Conservation (phyloP, 2,797 vertebrate species). For the Melanotaenia pygmaea region DNA sequence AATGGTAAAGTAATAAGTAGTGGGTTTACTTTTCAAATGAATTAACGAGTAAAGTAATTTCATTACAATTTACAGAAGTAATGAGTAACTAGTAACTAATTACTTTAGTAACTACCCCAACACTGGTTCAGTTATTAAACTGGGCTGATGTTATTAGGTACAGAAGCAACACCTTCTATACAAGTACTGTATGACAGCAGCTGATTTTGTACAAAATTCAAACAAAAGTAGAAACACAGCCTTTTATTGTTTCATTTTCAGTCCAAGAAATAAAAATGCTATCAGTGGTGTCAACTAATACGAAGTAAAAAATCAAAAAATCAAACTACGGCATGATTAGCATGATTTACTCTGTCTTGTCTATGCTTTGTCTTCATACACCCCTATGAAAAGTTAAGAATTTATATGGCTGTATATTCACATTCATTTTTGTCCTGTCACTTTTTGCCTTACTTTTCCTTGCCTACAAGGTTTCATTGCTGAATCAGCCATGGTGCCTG, state of each 20-base stretch:
- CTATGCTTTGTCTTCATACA: background rate
- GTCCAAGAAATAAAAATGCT: conserved; percentile 9
- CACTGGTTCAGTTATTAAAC: background rate
- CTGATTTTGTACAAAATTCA: background rate
- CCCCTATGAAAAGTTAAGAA: background rate
- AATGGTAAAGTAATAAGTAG: no score
- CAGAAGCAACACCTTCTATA: background rate
- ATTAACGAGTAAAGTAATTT: no score
- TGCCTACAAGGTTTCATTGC: background rate
- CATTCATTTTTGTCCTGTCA: background rate
- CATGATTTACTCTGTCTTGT: background rate
- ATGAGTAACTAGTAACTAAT: no score
- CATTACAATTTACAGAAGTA: no score
- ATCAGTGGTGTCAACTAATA: conserved; percentile 1
- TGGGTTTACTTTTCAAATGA: no score
- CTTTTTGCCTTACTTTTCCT: background rate
- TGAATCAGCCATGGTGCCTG: background rate
- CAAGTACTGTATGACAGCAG: background rate
- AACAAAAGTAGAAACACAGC: background rate
- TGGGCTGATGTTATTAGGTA: background rate
- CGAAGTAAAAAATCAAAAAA: background rate
- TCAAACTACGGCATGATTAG: background rate
- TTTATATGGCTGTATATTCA: conserved; percentile 2
- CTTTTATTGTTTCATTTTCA: background rate
- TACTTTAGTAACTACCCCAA: no score